A percentile compares a stretch with the other conserved stretches of the same genome.
Evolutionary conservation across 2,797 vertebrate genomes (phyloP).

Genomic region (Linurgus olivaceus): DNA sequence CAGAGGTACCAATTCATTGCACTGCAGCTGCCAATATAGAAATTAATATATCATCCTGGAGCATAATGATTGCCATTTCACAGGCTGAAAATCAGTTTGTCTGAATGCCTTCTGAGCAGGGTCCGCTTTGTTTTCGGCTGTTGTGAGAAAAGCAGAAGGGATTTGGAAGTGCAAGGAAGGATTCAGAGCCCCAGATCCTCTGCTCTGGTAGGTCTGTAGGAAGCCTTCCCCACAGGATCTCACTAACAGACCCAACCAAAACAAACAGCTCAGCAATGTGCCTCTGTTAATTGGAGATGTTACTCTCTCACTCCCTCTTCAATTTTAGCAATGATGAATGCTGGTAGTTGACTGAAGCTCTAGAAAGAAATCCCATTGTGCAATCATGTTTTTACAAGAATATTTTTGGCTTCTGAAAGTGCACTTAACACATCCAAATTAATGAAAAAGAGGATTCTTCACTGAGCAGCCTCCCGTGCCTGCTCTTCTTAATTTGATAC

Average conservation of each 20-base stretch:
- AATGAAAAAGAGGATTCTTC: constrained; percentile 71
- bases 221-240: neutral
- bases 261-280: neutral
- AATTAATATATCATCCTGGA: neutral
- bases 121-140: neutral
- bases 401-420: constrained; percentile 58
- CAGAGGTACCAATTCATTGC: neutral
- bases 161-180: neutral
- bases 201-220: neutral
- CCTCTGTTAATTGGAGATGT: constrained; percentile 1
- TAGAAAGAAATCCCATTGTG: constrained; percentile 43
- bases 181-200: neutral
- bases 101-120: neutral
- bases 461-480: constrained; percentile 59
- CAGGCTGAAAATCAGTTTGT: neutral
- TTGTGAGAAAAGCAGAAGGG: neutral
- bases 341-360: constrained; percentile 21
- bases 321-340: constrained; percentile 23
- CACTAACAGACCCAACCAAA: neutral
- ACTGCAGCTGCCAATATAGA: neutral
- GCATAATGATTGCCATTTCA: neutral
- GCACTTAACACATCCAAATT: constrained; percentile 57
- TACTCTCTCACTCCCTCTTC: neutral
- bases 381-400: constrained; percentile 59
- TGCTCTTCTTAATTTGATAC: constrained; percentile 74